Base-by-base conservation (phyloP, 2,888 invertebrate species). In the Drosophila prostipennis region DNA sequence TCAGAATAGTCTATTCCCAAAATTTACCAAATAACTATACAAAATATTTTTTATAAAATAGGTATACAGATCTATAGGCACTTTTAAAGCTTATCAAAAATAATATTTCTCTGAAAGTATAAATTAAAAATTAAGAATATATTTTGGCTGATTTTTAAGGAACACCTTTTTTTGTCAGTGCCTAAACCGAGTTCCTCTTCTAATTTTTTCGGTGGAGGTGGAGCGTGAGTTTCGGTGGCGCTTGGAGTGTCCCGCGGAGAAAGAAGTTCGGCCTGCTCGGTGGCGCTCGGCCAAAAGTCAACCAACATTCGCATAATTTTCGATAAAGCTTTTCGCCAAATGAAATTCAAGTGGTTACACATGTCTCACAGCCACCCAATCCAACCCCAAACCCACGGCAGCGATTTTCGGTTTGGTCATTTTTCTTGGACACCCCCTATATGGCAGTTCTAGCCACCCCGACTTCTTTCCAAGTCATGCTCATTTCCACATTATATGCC, bases 311-410 rank as follows among this genome's bases (percentile, higher is more conserved):
- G 89, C 90, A 89, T 89, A 90, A 90, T 84, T 89, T 87, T 77
- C 79, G 83, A 79, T 80, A 88, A 90, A 89, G 90, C 90, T 90
- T 90, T 90, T 90, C 89, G 83, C 83, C 80, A 90, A 90, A 90
- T 90, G 90, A 90, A 90, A 89, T 89, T 90, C 86, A 79, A 88
- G 89, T 88, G 85, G 78, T 78, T 76, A 76, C 85, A 85, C 82
- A 82, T 82, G 54, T 61, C 61, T 48, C 48, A 23, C 55, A 37
- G 48, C 58, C 43, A 40, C 16, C 49, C 26, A 45, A 10, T n/a
- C 26, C 26, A 26, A 7, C 7, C 26, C 26, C 26, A 2, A 26
- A 26, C 26, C 53, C 52, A 23, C 2, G 10, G 42, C 13, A 53
- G 19, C 58, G 36, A 54, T 60, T 76, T 71, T 82, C 78, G 53